A percentile compares a stretch with the other conserved stretches of the same genome.
phyloP scores from a whole-genome alignment of 2,888 invertebrate species.

The Capitulum mitella region DNA sequence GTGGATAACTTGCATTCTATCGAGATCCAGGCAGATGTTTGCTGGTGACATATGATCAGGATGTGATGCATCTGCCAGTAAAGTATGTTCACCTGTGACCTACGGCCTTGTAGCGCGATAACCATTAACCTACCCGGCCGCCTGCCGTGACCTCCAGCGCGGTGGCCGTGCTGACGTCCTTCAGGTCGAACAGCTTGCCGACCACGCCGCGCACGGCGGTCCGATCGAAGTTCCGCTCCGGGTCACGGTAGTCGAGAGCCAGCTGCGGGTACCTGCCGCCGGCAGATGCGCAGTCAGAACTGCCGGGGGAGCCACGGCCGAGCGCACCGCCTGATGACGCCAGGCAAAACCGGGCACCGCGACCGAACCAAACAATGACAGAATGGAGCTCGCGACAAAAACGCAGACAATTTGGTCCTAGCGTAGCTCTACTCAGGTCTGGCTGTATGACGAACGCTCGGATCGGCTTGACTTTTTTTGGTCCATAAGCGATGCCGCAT shows the following conservation, averaged over 20 bases:
- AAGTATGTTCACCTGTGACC: too few species aligned
- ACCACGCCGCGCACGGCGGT: conserved; percentile 64
- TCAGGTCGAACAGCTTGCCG: conserved; percentile 66
- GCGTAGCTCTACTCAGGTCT: neutral
- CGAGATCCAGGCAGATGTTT: too few species aligned
- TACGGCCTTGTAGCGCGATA: too few species aligned
- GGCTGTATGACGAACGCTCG: too few species aligned
- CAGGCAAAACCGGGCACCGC: neutral
- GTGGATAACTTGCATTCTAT: too few species aligned
- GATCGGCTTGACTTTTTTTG: too few species aligned
- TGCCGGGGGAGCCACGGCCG: neutral
- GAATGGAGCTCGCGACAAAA: neutral
- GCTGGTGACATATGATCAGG: too few species aligned
- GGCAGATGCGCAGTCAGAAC: neutral
- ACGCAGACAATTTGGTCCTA: neutral
- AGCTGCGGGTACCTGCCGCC: conserved; percentile 38
- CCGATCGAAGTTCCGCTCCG: conserved; percentile 63
- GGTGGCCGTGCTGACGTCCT: conserved; percentile 59
- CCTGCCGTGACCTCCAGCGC: conserved; percentile 83
- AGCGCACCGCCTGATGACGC: neutral
- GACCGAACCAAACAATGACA: neutral
- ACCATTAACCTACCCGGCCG: conserved; percentile 61
- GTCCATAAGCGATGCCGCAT: neutral
- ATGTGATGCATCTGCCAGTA: too few species aligned
- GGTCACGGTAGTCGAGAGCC: conserved; percentile 69